These are phyloP conservation scores for Acheta domesticus DNA, from an alignment of 2,888 invertebrate species.

Conservation along the genomic window DNA sequence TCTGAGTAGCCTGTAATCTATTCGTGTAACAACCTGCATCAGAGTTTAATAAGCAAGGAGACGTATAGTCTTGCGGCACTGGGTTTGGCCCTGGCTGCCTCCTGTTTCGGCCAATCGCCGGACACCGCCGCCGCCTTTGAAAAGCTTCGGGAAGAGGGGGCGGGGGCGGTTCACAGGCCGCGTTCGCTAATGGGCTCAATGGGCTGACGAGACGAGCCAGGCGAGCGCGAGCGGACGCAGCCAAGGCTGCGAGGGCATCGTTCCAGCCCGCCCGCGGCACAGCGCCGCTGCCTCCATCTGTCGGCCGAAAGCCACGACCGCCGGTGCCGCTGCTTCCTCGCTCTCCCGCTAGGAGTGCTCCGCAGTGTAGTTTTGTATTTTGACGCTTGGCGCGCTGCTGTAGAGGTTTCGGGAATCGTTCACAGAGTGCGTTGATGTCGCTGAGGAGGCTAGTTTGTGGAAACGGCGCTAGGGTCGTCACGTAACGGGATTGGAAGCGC, in stretches of 20 bases:
- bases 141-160: too few relatives aligned
- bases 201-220: too few relatives aligned
- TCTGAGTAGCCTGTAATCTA: too few relatives aligned
- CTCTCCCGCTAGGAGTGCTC: not conserved
- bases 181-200: not conserved
- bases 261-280: not conserved
- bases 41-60: too few relatives aligned
- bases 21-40: too few relatives aligned
- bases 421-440: too few relatives aligned
- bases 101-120: too few relatives aligned
- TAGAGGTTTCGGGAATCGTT: not conserved
- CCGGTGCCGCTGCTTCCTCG: not conserved
- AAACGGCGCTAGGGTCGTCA: not conserved
- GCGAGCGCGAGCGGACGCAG: not conserved
- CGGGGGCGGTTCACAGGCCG: not conserved
- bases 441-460: not conserved
- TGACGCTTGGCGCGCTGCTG: not conserved
- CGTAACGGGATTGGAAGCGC: too few relatives aligned
- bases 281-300: not conserved
- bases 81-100: too few relatives aligned
- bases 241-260: not conserved
- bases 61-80: too few relatives aligned
- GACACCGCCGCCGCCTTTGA: too few relatives aligned
- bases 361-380: not conserved
- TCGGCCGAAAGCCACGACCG: not conserved